These are phyloP conservation scores for Aplodontia rufa DNA, from an alignment of 2,113 vertebrate species.

Conservation along the genomic window DNA sequence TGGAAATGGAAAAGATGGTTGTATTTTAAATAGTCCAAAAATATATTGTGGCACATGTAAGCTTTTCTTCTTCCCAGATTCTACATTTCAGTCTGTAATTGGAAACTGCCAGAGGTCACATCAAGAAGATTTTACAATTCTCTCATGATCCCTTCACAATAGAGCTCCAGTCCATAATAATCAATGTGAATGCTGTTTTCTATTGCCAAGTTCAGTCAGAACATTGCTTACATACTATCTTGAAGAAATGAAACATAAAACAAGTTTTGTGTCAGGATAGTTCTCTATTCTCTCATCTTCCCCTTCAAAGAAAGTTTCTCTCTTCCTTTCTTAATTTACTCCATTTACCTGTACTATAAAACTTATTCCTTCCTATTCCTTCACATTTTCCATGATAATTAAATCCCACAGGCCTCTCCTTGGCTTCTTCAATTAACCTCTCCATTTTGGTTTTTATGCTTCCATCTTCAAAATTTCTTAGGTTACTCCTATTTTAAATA, in stretches of 20 bases:
- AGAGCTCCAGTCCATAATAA: neutral
- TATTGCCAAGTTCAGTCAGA: neutral
- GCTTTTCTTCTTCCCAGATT: constrained; percentile 31
- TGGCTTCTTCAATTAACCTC: constrained; percentile 49
- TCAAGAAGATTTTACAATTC: constrained; percentile 30
- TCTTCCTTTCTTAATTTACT: constrained; percentile 8
- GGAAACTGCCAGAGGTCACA: neutral
- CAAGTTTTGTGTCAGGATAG: neutral
- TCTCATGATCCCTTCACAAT: neutral
- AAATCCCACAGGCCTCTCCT: constrained; percentile 38
- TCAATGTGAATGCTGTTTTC: neutral
- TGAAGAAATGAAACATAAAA: neutral
- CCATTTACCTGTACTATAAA: neutral
- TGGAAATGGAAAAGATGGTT: neutral
- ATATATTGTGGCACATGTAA: neutral
- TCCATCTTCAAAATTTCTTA: constrained; percentile 26
- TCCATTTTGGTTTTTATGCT: constrained; percentile 4
- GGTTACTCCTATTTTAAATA: constrained; percentile 54
- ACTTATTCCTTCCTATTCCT: neutral
- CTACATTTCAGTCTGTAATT: constrained; percentile 21
- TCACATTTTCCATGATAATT: constrained; percentile 52
- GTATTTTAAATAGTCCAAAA: constrained; percentile 16
- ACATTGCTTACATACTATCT: neutral
- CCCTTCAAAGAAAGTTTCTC: neutral
- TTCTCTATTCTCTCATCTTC: neutral